Conservation (phyloP, 2,113 vertebrate species). For the Azemiops feae region DNA sequence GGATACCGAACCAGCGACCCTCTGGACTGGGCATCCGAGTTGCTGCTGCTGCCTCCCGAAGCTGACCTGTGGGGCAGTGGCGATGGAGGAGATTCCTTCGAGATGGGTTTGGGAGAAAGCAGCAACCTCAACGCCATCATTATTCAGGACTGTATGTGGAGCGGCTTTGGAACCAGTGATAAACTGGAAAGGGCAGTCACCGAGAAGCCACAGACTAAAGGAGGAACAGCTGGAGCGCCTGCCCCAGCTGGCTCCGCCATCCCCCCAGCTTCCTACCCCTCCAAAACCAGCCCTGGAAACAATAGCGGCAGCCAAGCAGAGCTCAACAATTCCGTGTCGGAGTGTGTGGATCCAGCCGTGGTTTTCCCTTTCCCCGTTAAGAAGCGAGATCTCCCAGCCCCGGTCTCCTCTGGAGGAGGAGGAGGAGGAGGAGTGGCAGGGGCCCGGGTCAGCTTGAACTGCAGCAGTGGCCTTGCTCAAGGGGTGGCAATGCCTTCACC, state of each 20-base stretch:
- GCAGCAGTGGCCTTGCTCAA: neutral
- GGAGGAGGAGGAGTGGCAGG: neutral
- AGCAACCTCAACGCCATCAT: constrained; percentile 89
- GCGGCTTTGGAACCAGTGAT: constrained; percentile 91
- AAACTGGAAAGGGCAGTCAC: constrained; percentile 90
- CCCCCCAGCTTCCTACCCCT: neutral
- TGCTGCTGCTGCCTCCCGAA: constrained; percentile 85
- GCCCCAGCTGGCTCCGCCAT: constrained; percentile 46
- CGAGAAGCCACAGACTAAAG: constrained; percentile 87
- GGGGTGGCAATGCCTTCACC: neutral
- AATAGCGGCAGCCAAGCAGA: constrained; percentile 58
- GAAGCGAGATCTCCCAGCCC: constrained; percentile 68
- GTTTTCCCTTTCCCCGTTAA: constrained; percentile 90
- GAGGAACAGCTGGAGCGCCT: constrained; percentile 34
- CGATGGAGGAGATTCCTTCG: constrained; percentile 72
- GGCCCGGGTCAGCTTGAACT: neutral
- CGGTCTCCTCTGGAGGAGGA: constrained; percentile 15
- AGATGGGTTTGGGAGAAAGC: constrained; percentile 76
- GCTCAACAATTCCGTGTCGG: constrained; percentile 74
- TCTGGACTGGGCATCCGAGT: constrained; percentile 92
- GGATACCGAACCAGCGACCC: constrained; percentile 77
- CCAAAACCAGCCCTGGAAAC: constrained; percentile 9
- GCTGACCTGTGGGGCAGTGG: constrained; percentile 76
- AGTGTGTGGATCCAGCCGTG: constrained; percentile 88
- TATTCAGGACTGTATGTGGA: constrained; percentile 99